Evolutionary conservation across 37 sponge, comb jelly and placozoan species (phyloP), one percentile per base, ranked within the genome.

Genomic region (Halichondria panicea): DNA sequence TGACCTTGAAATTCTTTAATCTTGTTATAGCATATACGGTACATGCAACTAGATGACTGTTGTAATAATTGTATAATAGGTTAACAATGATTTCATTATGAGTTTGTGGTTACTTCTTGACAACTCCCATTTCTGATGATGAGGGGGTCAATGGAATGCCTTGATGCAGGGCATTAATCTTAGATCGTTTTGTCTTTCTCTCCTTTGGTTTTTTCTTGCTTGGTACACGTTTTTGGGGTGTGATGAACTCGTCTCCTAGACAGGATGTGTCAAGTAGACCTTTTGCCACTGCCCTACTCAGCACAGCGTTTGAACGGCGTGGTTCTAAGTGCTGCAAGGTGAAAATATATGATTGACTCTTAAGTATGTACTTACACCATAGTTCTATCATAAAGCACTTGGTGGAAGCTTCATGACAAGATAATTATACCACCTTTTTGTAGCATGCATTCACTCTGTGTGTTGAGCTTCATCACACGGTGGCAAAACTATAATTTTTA

Each of bases 1-100:
- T 11, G 97, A 96, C 77, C 79, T 96, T 44, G 97, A 96, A 71
- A 93, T 96, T 48, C 64, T 96, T 0, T 96, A 72, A 81, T 48
- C 15, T 19, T 48, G 52, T 19, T 15, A 48, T 48, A 11, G 13
- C 11, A 15, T 19, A 48, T 58, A 30, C 30, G 24, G 59, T 31
- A 63, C 4, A 30, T 22, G 24, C 63, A 31, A 63, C 34, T 48
- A 15, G 15, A 15, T 48, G 52, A 15, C 15, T 48, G 52, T 48
- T 11, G 52, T 48, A n/a, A n/a, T n/a, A n/a, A n/a, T n/a, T n/a
- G 13, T 48, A 48, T 48, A 15, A 48, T 18, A 18, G 52, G 11
- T 18, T 48, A 15, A 48, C 52, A 48, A 18, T 48, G 52, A 48
- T 48, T 11, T 48, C 13, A 18, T 11, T 48, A 15, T 48, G 52